phyloP scores from a whole-genome alignment of 2,888 invertebrate genomes.

The Oxycera nigricornis region DNA sequence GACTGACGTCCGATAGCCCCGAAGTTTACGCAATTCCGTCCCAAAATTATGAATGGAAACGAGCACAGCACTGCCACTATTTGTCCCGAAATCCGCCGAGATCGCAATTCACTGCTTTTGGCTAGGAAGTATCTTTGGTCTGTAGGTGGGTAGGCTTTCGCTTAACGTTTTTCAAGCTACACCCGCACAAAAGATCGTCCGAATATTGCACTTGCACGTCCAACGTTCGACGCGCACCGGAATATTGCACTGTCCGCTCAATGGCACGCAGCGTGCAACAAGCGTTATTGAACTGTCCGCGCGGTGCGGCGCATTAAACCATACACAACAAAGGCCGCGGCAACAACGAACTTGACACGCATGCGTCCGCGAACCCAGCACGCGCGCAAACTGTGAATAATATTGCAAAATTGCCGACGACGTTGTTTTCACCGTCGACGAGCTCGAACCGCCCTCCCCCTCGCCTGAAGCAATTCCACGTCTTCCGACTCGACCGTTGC shows the following conservation, averaged over 20 bases:
- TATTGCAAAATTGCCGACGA: background rate
- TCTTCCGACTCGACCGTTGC: background rate
- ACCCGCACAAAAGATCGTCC: too few relatives aligned
- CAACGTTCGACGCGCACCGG: background rate
- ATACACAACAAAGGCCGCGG: conserved; percentile 23
- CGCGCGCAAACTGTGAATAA: conserved; percentile 24
- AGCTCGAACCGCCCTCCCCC: background rate
- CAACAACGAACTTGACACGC: conserved; percentile 28
- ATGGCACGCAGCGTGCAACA: background rate
- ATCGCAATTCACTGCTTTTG: background rate
- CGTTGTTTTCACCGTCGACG: background rate
- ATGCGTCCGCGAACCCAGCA: conserved; percentile 7
- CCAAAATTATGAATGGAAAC: background rate
- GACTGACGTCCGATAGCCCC: background rate
- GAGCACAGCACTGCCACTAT: background rate
- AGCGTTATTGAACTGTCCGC: conserved; percentile 21
- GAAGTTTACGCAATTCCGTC: background rate
- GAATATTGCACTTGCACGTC: background rate
- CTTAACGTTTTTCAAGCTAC: too few relatives aligned
- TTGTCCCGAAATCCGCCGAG: conserved; percentile 5
- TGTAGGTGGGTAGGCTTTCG: too few relatives aligned
- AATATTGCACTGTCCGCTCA: conserved; percentile 10
- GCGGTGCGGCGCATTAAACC: background rate
- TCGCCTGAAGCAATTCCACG: background rate
- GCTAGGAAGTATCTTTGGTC: too few relatives aligned